A percentile compares a stretch with the other conserved stretches of the same genome.
Evolutionary conservation across 64 coral and sea anemone genomes (phyloP).

Genomic region (Anthopleura sola): DNA sequence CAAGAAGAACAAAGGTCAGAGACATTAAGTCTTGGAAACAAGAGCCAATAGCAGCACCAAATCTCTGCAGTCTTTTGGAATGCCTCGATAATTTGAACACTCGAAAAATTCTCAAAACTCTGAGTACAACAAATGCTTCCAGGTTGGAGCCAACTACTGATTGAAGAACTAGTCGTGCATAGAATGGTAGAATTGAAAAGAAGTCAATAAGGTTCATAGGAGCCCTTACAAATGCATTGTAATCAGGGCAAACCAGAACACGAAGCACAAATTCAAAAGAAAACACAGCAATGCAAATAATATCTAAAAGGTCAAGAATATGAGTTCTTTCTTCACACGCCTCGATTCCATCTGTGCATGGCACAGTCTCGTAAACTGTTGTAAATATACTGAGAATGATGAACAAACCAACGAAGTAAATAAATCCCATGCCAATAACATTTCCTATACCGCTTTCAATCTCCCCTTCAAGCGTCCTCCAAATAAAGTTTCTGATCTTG

Average conservation of each 20-base stretch:
- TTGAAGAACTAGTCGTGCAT: constrained; percentile 49
- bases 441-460: constrained; percentile 41
- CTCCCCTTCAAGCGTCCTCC: constrained; percentile 54
- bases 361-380: constrained; percentile 77
- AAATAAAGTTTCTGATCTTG: constrained; percentile 16
- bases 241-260: constrained; percentile 51
- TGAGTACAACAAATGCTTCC: constrained; percentile 80
- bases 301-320: constrained; percentile 68
- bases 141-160: constrained; percentile 60
- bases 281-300: constrained; percentile 72
- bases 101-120: constrained; percentile 89
- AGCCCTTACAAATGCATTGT: constrained; percentile 36
- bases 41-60: constrained; percentile 64
- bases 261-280: constrained; percentile 58
- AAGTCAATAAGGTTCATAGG: constrained; percentile 86
- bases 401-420: constrained; percentile 77
- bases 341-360: constrained; percentile 29
- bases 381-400: constrained; percentile 89
- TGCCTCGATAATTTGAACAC: constrained; percentile 85
- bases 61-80: constrained; percentile 78
- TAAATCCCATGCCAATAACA: constrained; percentile 50
- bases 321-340: constrained; percentile 40
- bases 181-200: constrained; percentile 76
- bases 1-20: constrained; percentile 64
- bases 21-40: constrained; percentile 76